Evolutionary conservation across 1,140 invertebrate genomes (phyloP), one percentile per base, ranked within the genome.

Genomic region (Magallana gigas): DNA sequence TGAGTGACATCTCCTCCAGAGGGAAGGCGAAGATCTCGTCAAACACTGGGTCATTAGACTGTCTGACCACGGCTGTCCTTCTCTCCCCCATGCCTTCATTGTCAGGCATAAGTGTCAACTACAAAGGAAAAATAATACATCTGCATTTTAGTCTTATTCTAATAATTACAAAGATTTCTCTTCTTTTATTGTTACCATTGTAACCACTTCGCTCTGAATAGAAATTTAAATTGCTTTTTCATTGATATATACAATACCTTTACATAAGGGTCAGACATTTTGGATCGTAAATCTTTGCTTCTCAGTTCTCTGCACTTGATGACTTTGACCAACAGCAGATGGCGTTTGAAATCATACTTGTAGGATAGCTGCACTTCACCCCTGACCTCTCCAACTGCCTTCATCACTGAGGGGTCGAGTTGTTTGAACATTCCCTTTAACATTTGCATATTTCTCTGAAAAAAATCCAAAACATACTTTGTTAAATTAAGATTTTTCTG

Each of bases 401-500:
- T 92, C 87, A 91, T 91, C 18, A 94, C 91, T 14, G 91, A 86
- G 9, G 94, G 94, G 68, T 94, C 94, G 56, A 94, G 85, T 48
- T 92, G 91, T 81, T 93, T 94, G 85, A 93, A 94, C 16, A 94
- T 85, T 2, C 92, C 90, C 86, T 94, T 93, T 90, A 94, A 85
- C 82, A 93, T 84, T 80, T 92, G 89, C 85, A 91, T 91, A 68
- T 92, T 93, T 89, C 92, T 90, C 94, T 94, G 86, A 9, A 85
- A 91, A 88, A 87, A 60, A 56, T 8, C 9, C 18, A 48, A 85
- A 91, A 89, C 85, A 90, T 88, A 62, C 90, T 88, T 84, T 88
- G 86, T 48, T 48, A 48, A 48, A 48, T 48, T 48, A 48, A 48
- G 36, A 48, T 48, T 48, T 48, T 48, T 48, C 36, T 48, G 36